These are phyloP conservation scores for Drosophila orena DNA, from an alignment of 1,140 invertebrate genomes.

Conservation along the genomic window DNA sequence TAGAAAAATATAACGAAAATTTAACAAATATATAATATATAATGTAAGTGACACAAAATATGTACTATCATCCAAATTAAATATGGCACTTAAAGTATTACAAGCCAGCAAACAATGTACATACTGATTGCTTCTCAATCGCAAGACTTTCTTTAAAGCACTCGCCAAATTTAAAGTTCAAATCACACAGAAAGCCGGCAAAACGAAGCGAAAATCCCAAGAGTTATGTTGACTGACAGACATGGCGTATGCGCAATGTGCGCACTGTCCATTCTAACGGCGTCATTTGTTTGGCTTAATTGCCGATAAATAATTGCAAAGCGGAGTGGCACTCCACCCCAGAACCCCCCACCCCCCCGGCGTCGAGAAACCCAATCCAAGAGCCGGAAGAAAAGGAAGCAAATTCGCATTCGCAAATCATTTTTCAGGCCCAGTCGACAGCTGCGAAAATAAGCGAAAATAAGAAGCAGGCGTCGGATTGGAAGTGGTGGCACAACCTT, in stretches of 20 bases:
- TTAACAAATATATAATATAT: not conserved
- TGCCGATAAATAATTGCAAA: slow-evolving; percentile 72
- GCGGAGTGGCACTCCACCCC: slow-evolving; percentile 12
- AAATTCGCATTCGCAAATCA: slow-evolving; percentile 71
- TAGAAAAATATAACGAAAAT: not conserved
- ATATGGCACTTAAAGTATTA: too few relatives aligned
- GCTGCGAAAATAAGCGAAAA: slow-evolving; percentile 68
- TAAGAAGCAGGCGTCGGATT: slow-evolving; percentile 34
- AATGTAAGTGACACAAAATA: not conserved
- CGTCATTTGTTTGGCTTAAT: slow-evolving; percentile 76
- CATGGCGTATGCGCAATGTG: slow-evolving; percentile 67
- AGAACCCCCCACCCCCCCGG: too few relatives aligned
- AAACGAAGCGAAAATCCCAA: not conserved
- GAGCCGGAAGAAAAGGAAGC: slow-evolving; percentile 25
- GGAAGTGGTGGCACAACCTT: slow-evolving; percentile 60
- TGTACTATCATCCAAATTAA: too few relatives aligned
- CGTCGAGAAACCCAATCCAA: slow-evolving; percentile 15
- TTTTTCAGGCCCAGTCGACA: slow-evolving; percentile 76
- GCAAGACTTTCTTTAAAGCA: slow-evolving; percentile 1
- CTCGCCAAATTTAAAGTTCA: not conserved
- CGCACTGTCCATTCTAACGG: slow-evolving; percentile 53
- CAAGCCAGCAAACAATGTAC: too few relatives aligned
- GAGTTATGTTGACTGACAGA: slow-evolving; percentile 21
- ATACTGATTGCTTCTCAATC: too few relatives aligned
- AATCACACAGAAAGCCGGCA: not conserved